Conservation (phyloP, 2,888 invertebrate genomes). For the Zootermopsis nevadensis region DNA sequence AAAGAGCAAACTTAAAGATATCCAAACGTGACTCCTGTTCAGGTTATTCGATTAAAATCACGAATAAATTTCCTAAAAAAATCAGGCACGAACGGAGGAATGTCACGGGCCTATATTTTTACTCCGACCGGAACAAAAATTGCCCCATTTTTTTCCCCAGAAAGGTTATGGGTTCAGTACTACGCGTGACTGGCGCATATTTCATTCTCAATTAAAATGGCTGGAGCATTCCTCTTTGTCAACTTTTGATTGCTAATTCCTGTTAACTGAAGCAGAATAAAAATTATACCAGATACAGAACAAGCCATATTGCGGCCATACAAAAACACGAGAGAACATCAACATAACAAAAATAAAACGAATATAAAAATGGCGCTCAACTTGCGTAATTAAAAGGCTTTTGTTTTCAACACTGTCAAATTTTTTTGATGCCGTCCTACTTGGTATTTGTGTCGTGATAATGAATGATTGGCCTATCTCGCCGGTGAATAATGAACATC, state of each 20-base stretch:
- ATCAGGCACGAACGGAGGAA: too few relatives aligned
- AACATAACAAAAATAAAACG: too few relatives aligned
- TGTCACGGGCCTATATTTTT: too few relatives aligned
- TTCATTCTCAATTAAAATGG: background rate
- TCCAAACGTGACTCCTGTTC: too few relatives aligned
- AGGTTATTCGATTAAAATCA: too few relatives aligned
- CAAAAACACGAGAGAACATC: background rate
- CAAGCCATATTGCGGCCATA: background rate
- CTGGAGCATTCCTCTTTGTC: background rate
- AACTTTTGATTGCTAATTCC: background rate
- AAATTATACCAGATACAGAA: background rate
- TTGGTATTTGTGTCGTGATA: background rate
- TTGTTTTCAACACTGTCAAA: background rate
- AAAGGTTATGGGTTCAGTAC: background rate
- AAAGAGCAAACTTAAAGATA: too few relatives aligned
- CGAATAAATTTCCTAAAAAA: too few relatives aligned
- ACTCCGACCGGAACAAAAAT: too few relatives aligned
- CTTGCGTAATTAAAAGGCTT: conserved; percentile 1
- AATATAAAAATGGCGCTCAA: background rate
- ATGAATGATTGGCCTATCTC: background rate
- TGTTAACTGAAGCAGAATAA: background rate
- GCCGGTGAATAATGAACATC: background rate
- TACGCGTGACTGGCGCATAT: background rate
- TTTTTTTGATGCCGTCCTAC: background rate
- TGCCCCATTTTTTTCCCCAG: background rate